Evolutionary conservation across 2,113 vertebrate genomes (phyloP).

Genomic region (Zosterops lateralis): DNA sequence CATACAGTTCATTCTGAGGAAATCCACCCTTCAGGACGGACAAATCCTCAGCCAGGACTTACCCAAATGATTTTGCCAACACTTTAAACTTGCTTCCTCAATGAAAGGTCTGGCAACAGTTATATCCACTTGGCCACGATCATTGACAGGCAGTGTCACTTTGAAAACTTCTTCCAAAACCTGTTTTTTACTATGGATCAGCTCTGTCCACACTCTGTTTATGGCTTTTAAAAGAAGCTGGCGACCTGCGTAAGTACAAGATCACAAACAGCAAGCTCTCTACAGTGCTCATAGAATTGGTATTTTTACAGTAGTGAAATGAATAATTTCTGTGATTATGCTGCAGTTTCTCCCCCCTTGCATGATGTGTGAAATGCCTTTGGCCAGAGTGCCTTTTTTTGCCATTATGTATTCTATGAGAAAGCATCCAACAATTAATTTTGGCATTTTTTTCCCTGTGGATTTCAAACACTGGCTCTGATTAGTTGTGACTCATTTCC

Average conservation of each 20-base stretch:
- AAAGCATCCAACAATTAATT: not conserved
- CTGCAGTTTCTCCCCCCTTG: not conserved
- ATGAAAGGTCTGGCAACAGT: constrained; percentile 82
- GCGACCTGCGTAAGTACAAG: constrained; percentile 77
- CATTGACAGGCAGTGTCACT: constrained; percentile 91
- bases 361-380: not conserved
- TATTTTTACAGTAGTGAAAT: not conserved
- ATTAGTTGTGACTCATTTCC: not conserved
- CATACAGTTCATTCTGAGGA: not conserved
- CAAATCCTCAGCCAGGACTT: constrained; percentile 29
- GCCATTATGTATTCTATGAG: not conserved
- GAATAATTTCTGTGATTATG: not conserved
- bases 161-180: constrained; percentile 95
- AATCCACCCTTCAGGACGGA: not conserved
- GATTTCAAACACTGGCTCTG: not conserved
- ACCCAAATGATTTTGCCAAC: constrained; percentile 97
- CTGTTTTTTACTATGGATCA: constrained; percentile 95
- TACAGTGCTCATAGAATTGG: accelerated
- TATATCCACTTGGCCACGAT: constrained; percentile 94
- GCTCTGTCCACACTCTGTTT: constrained; percentile 96
- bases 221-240: constrained; percentile 97
- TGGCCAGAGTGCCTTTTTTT: not conserved
- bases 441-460: not conserved
- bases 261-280: not conserved
- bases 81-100: constrained; percentile 92